Base-by-base conservation (phyloP, 1,140 invertebrate genomes). In the Condylostylus longicornis region DNA sequence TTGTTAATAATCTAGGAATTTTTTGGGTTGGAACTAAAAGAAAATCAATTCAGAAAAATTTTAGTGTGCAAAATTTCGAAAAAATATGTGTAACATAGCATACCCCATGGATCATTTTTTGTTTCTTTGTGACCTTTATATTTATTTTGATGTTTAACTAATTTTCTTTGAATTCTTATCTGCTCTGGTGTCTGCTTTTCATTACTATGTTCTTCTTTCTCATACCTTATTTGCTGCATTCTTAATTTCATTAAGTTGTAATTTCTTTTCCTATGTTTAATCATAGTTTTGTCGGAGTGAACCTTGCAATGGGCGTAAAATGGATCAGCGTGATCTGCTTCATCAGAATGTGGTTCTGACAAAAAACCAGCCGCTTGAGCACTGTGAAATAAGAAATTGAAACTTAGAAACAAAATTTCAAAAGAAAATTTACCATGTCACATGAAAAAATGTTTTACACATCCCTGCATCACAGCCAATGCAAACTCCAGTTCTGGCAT, bases 401-500 rank as follows among this genome's bases (percentile, higher is more conserved):
- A 35, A 40, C 34, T 13, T 4, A 32, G 8, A 15, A 23, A 33
- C 23, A 34, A 33, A 33, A 18, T 40, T 9, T 2, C 40, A 13
- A 22, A 14, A 50, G 12, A 5, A 19, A 13, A 48, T 52, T 62
- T 68, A 88, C 83, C 88, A 98, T 9, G 91, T 97, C 15, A 96
- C 91, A 64, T 98, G 95, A 62, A 98, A 97, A 66, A 86, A 91
- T 1, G 82, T 89, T 53, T 90, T 79, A 67, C 94, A 98, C 74
- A 98, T 82, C 18, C 94, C 94, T 18, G 93, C 93, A 67, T 98
- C 95, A 64, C 94, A 98, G 43, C 82, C 80, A 36, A 98, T 89
- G 53, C 85, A 89, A 4, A 98, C 87, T 5, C 95, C 95, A 5
- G 89, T 93, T 12, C 85, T 69, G 20, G 85, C 79, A 49, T 82